A percentile compares a stretch with the other conserved stretches of the same genome.
phyloP scores from a whole-genome alignment of 2,113 vertebrate genomes.

The Tretioscincus oriximinensis region DNA sequence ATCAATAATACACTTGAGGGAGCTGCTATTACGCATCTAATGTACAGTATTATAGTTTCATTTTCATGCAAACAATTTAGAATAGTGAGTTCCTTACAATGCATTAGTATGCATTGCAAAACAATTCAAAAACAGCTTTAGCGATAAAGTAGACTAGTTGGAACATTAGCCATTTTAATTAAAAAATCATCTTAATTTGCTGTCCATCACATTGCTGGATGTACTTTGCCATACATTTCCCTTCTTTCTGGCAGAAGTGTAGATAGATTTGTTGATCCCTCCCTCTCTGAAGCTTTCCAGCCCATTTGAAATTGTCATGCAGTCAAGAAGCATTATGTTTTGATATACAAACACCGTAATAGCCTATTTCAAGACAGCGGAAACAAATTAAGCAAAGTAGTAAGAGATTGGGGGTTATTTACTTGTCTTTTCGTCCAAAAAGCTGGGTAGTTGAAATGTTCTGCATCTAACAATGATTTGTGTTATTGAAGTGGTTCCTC shows the following conservation, averaged over 20 bases:
- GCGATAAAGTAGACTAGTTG: too few species aligned
- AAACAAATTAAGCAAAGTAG: slow-evolving; percentile 63
- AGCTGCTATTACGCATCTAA: too few species aligned
- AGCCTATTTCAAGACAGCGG: slow-evolving; percentile 49
- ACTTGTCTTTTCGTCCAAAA: slow-evolving; percentile 50
- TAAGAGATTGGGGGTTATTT: slow-evolving; percentile 50
- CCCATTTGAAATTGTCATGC: slow-evolving; percentile 35
- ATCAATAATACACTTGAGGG: too few species aligned
- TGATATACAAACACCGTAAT: slow-evolving; percentile 55
- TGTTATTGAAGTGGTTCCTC: slow-evolving; percentile 10
- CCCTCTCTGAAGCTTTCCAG: slow-evolving; percentile 20
- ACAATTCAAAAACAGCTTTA: too few species aligned
- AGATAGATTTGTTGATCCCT: slow-evolving; percentile 20
- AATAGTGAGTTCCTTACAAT: too few species aligned
- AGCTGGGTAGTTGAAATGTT: slow-evolving; percentile 39
- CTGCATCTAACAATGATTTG: slow-evolving; percentile 36
- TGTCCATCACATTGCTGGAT: not conserved
- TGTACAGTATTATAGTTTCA: too few species aligned
- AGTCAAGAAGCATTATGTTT: slow-evolving; percentile 28
- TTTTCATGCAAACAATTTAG: too few species aligned
- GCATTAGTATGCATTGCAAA: too few species aligned
- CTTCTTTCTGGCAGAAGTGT: slow-evolving; percentile 30
- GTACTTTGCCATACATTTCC: not conserved
- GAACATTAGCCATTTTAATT: too few species aligned
- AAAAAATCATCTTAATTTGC: too few species aligned